Evolutionary conservation across 30 jellyfish, hydroid and myxozoan species (phyloP).

Genomic region (Calvadosia cruxmelitensis): DNA sequence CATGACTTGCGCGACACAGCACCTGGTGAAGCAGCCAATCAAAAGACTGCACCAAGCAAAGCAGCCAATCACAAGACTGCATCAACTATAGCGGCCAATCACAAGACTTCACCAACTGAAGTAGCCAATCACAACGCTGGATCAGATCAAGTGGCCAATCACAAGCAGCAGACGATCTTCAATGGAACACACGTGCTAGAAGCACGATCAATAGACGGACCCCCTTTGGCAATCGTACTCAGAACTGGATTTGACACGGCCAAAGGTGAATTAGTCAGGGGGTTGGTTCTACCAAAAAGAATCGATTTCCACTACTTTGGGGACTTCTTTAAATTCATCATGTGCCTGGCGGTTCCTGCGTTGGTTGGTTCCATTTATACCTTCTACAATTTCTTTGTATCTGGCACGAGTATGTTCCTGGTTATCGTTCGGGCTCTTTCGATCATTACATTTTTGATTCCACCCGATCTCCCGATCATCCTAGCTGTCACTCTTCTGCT

Average conservation of each 20-base stretch:
- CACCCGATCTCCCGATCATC: constrained; percentile 31
- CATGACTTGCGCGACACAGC: too few species aligned
- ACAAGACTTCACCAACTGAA: too few species aligned
- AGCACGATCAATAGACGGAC: constrained; percentile 5
- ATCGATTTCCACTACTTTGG: constrained; percentile 11
- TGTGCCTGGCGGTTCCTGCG: constrained; percentile 10
- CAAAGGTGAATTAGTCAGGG: constrained; percentile 23
- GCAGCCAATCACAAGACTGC: too few species aligned
- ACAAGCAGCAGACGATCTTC: constrained; percentile 16
- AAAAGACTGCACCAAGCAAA: too few species aligned
- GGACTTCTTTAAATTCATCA: constrained; percentile 15
- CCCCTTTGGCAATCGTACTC: constrained; percentile 10
- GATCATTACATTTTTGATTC: constrained; percentile 20
- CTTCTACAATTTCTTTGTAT: constrained; percentile 3
- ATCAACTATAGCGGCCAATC: too few species aligned
- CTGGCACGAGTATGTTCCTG: constrained; percentile 4
- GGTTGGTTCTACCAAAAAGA: constrained; percentile 25
- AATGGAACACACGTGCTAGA: constrained; percentile 29
- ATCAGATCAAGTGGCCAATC: too few species aligned
- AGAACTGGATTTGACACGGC: constrained; percentile 35
- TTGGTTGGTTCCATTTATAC: constrained; percentile 23
- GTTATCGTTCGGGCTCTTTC: constrained; percentile 4
- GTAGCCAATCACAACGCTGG: too few species aligned
- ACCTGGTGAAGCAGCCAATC: too few species aligned
- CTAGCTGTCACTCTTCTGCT: constrained; percentile 16